A percentile compares a stretch with the other conserved stretches of the same genome.
These are phyloP conservation scores for Lophotriccus pileatus DNA, from an alignment of 2,797 vertebrate species.

Conservation along the genomic window DNA sequence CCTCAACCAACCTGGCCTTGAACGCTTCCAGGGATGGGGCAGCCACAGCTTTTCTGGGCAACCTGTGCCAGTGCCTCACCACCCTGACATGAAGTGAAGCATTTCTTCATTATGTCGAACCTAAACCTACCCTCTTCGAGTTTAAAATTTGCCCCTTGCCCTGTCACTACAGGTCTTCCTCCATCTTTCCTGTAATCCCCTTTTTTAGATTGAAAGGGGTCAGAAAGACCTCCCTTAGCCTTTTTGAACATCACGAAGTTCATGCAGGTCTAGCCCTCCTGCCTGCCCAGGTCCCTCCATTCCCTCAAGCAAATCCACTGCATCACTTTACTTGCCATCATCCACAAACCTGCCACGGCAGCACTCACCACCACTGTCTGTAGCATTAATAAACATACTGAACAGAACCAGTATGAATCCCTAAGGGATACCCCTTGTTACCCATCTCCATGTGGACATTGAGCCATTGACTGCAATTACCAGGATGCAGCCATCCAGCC, in stretches of 20 bases:
- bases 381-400: not conserved
- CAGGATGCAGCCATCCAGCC: not conserved
- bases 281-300: not conserved
- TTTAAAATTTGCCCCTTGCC: not conserved
- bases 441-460: not conserved
- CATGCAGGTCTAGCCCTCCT: not conserved
- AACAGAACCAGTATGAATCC: accelerated
- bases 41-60: not conserved
- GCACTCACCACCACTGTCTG: accelerated
- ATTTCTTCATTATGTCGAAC: not conserved
- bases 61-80: accelerated
- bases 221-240: not conserved
- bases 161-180: not conserved
- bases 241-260: not conserved
- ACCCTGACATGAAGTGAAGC: accelerated
- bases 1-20: not conserved
- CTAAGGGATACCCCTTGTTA: not conserved
- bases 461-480: not conserved
- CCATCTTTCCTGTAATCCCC: not conserved
- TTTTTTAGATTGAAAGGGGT: not conserved
- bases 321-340: not conserved
- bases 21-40: not conserved
- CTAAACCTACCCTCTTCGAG: not conserved
- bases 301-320: not conserved
- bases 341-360: not conserved